Evolutionary conservation across 2,797 vertebrate genomes (phyloP).

Genomic region (Sternotherus odoratus): DNA sequence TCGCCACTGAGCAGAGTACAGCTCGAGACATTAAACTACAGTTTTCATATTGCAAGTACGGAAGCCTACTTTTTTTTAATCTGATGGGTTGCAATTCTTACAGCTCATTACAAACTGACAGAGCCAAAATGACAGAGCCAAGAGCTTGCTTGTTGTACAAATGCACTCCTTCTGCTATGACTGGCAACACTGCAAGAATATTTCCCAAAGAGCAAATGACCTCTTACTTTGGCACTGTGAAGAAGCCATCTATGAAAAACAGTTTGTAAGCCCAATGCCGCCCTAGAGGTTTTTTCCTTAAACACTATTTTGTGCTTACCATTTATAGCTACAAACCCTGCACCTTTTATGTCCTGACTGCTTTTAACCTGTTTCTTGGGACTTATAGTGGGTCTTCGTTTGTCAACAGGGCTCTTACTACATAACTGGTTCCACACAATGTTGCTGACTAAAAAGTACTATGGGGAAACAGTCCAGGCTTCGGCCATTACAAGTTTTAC

Average conservation of each 20-base stretch:
- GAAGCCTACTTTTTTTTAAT: not conserved
- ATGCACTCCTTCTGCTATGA: not conserved
- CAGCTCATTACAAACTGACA: not conserved
- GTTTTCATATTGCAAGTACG: not conserved
- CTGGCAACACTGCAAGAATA: constrained; percentile 4
- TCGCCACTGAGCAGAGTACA: constrained; percentile 8
- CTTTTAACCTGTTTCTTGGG: not conserved
- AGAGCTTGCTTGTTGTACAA: constrained; percentile 27
- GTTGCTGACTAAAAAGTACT: not conserved
- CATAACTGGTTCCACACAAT: not conserved
- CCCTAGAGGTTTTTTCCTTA: not conserved
- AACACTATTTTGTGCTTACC: not conserved
- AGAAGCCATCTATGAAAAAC: not conserved
- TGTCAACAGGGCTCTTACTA: not conserved
- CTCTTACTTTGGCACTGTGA: constrained; percentile 18
- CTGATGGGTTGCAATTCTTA: not conserved
- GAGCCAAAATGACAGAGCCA: not conserved
- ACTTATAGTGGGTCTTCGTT: not conserved
- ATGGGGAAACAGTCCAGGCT: not conserved
- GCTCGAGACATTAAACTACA: constrained; percentile 27
- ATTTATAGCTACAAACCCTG: not conserved
- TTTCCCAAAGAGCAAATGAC: constrained; percentile 20
- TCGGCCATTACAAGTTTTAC: not conserved
- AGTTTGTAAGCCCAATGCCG: not conserved
- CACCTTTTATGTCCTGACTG: not conserved